Percentiles rank a stretch among this genome's conserved stretches.
Conservation (phyloP, 1,140 invertebrate species). For the Scaptodrosophila lebanonensis region DNA sequence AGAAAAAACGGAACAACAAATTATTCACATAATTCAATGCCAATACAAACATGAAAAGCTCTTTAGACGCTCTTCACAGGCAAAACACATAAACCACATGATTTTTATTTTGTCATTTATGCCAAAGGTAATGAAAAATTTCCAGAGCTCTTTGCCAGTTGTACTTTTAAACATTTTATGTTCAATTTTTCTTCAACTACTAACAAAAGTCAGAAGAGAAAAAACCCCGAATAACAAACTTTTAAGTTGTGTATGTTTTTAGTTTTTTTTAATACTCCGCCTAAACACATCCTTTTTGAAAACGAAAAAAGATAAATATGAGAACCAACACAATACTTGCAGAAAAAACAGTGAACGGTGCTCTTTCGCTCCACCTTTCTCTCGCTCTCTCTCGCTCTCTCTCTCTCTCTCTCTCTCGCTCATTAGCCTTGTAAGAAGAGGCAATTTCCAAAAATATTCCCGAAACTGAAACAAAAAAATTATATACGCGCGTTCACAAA, state of each 20-base stretch:
- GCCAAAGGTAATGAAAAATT: slow-evolving; percentile 70
- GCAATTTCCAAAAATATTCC: slow-evolving; percentile 22
- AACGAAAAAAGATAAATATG: slow-evolving; percentile 76
- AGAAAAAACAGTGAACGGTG: slow-evolving; percentile 39
- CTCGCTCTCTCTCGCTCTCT: slow-evolving; percentile 33
- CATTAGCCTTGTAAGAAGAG: slow-evolving; percentile 52
- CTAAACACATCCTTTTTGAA: slow-evolving; percentile 77
- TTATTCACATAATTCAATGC: neutral
- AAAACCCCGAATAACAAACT: slow-evolving; percentile 33
- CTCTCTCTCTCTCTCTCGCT: slow-evolving; percentile 34
- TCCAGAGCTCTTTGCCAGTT: slow-evolving; percentile 76
- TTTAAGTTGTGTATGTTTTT: slow-evolving; percentile 62
- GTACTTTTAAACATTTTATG: slow-evolving; percentile 58
- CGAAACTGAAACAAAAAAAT: slow-evolving; percentile 44
- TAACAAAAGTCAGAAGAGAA: slow-evolving; percentile 39
- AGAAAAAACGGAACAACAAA: too few species aligned
- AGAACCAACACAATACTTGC: slow-evolving; percentile 61
- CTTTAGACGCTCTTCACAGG: too few species aligned
- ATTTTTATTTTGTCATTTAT: slow-evolving; percentile 51
- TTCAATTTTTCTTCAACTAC: slow-evolving; percentile 52
- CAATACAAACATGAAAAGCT: neutral
- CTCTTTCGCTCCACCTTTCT: slow-evolving; percentile 45
- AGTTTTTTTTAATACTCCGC: slow-evolving; percentile 66
- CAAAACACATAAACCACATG: slow-evolving; percentile 3
- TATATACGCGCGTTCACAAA: slow-evolving; percentile 53